Percentiles rank a stretch among this genome's conserved stretches.
Evolutionary conservation across 2,888 invertebrate species (phyloP).

Genomic region (Mellilla xanthometata): DNA sequence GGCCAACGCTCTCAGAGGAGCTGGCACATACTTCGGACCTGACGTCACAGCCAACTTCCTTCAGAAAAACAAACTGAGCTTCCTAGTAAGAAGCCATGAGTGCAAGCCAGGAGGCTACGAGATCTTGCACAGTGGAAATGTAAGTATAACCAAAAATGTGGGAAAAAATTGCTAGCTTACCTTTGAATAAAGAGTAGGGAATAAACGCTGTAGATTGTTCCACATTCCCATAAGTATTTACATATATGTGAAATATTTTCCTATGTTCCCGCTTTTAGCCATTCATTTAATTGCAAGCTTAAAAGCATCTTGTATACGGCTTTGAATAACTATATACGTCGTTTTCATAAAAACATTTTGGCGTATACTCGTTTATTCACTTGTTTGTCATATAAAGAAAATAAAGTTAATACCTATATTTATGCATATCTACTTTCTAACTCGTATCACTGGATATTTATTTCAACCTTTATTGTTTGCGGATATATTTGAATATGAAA

Average conservation of each 20-base stretch:
- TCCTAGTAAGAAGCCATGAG: constrained; percentile 94
- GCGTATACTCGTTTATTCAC: constrained; percentile 13
- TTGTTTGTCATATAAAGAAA: constrained; percentile 16
- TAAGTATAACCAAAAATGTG: constrained; percentile 56
- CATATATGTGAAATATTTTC: too few species aligned
- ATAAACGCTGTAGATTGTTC: too few species aligned
- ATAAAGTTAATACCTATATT: neutral
- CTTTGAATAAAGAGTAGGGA: too few species aligned
- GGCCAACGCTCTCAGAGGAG: constrained; percentile 93
- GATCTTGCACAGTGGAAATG: constrained; percentile 91
- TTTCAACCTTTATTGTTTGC: constrained; percentile 9
- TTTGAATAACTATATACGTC: too few species aligned
- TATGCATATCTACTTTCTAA: constrained; percentile 17
- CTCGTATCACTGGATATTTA: constrained; percentile 8
- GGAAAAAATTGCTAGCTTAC: too few species aligned
- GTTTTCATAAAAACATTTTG: too few species aligned
- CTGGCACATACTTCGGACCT: constrained; percentile 96
- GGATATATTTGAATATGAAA: constrained; percentile 17
- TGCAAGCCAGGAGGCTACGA: constrained; percentile 97
- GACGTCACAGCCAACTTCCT: constrained; percentile 92
- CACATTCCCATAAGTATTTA: too few species aligned
- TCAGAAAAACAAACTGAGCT: constrained; percentile 88
- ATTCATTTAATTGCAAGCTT: too few species aligned
- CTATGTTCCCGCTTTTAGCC: too few species aligned
- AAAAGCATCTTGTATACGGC: too few species aligned